phyloP scores from a whole-genome alignment of 2,113 vertebrate genomes.

The Ageneiosus marmoratus region DNA sequence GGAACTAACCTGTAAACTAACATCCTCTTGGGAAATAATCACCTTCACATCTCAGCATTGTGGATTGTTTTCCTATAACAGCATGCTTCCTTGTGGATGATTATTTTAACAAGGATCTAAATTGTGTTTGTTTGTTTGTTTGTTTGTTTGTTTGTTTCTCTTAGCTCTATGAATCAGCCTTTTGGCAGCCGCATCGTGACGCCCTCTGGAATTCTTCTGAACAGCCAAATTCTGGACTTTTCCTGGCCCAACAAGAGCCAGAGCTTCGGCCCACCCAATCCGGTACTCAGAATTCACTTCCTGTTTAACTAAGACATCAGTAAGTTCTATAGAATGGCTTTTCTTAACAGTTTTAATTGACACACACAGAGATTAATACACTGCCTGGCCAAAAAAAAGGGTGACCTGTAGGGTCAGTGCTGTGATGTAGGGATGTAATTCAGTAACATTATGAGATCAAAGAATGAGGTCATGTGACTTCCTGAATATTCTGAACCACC shows the following conservation, averaged over 20 bases:
- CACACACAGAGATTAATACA: too few species aligned
- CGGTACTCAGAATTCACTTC: constrained; percentile 65
- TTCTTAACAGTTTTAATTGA: too few species aligned
- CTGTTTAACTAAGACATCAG: not conserved
- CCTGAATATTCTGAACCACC: too few species aligned
- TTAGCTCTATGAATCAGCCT: constrained; percentile 90
- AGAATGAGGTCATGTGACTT: too few species aligned
- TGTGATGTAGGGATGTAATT: too few species aligned
- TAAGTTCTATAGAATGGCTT: not conserved
- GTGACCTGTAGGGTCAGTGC: too few species aligned
- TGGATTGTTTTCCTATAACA: not conserved
- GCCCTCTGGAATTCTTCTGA: constrained; percentile 89
- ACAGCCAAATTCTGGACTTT: constrained; percentile 96
- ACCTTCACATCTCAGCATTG: not conserved
- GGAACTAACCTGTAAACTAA: not conserved
- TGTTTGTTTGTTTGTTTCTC: constrained; percentile 32
- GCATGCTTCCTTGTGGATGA: not conserved
- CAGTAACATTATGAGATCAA: too few species aligned
- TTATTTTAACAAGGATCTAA: not conserved
- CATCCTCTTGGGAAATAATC: not conserved
- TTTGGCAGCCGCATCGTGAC: constrained; percentile 95
- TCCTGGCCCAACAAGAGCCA: constrained; percentile 88
- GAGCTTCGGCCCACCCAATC: constrained; percentile 69
- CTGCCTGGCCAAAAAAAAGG: too few species aligned
- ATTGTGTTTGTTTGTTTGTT: constrained; percentile 30